phyloP scores from a whole-genome alignment of 2,113 vertebrate species.

The Tychaedon coryphoeus region DNA sequence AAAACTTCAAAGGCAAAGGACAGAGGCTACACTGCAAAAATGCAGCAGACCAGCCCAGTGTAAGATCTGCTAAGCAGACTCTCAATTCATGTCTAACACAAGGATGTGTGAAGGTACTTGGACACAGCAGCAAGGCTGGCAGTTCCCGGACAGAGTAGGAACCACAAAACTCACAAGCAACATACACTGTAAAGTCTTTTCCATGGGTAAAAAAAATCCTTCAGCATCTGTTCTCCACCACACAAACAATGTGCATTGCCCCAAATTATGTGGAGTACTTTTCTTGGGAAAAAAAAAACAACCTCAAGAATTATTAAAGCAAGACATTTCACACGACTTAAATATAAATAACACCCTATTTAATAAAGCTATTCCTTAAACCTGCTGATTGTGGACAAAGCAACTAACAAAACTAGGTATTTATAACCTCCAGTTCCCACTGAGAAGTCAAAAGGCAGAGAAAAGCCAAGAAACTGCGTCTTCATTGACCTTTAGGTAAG shows the following conservation, averaged over 20 bases:
- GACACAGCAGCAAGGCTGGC: background rate
- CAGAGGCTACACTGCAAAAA: background rate
- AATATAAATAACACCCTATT: background rate
- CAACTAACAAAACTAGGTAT: background rate
- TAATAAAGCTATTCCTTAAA: background rate
- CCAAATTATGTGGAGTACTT: background rate
- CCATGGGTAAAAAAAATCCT: rapidly evolving
- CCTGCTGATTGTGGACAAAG: background rate
- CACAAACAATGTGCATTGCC: rapidly evolving
- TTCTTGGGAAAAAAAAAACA: no score
- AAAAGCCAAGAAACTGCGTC: background rate
- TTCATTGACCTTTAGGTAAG: background rate
- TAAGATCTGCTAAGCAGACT: background rate
- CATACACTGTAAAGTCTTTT: background rate
- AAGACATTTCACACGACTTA: background rate
- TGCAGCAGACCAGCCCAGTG: background rate
- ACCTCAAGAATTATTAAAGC: background rate
- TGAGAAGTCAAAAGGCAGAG: background rate
- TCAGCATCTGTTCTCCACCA: rapidly evolving
- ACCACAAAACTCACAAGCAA: background rate
- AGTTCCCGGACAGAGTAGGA: background rate
- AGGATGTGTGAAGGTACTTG: background rate
- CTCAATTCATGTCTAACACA: background rate
- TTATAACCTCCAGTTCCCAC: background rate
- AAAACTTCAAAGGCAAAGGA: background rate